Percentiles rank a stretch among this genome's conserved stretches.
Evolutionary conservation across 2,888 invertebrate species (phyloP).

Genomic region (Philaethria dido): DNA sequence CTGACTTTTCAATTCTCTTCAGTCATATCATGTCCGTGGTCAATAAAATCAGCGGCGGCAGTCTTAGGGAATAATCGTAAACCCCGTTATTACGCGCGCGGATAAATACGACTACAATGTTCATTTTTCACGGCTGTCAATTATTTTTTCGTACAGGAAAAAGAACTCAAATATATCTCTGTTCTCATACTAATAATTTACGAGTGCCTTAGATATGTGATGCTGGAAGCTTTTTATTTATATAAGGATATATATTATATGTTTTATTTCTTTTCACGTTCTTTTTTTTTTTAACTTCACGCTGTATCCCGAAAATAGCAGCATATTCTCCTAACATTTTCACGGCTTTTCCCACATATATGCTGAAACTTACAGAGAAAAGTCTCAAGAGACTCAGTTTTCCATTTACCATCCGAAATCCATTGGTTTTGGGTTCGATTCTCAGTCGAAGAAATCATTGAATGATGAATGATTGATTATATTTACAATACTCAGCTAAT

Average conservation of each 20-base stretch:
- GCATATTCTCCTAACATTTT: too few species aligned
- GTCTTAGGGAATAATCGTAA: slow-evolving; percentile 12
- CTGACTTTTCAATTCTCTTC: not conserved
- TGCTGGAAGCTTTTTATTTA: not conserved
- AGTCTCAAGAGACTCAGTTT: too few species aligned
- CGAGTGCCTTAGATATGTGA: not conserved
- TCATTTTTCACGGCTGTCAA: slow-evolving; percentile 40
- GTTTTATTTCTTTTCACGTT: too few species aligned
- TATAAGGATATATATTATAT: not conserved
- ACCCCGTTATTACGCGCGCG: slow-evolving; percentile 9
- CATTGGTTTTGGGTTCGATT: too few species aligned
- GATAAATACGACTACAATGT: slow-evolving; percentile 26
- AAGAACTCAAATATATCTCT: slow-evolving; percentile 25
- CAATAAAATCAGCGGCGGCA: slow-evolving; percentile 10
- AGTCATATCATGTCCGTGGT: not conserved
- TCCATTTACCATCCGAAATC: too few species aligned
- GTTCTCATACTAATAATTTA: not conserved
- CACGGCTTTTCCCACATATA: too few species aligned
- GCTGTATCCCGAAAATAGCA: too few species aligned
- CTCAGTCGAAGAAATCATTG: too few species aligned
- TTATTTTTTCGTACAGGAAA: slow-evolving; percentile 38
- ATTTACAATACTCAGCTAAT: too few species aligned
- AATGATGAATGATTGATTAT: too few species aligned
- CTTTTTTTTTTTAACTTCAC: too few species aligned
- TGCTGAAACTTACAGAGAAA: too few species aligned